Evolutionary conservation across 2,113 vertebrate genomes (phyloP).

Genomic region (Apus apus): DNA sequence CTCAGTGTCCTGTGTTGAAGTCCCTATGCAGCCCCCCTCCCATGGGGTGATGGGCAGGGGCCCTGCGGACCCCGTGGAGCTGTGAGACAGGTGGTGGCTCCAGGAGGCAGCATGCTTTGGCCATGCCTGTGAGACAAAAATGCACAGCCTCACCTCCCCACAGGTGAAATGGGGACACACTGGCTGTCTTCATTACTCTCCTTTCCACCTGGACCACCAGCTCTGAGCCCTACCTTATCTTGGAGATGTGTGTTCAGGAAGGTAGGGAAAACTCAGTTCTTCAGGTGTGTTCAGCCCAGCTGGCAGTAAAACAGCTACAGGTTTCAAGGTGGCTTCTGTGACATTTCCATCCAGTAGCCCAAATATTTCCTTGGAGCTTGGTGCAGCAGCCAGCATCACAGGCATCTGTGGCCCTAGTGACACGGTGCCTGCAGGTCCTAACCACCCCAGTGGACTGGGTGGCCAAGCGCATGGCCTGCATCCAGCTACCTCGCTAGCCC

Average conservation of each 20-base stretch:
- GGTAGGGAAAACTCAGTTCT: not conserved
- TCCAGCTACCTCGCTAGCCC: accelerated
- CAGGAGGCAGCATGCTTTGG: not conserved
- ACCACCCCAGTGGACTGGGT: not conserved
- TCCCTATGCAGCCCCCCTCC: not conserved
- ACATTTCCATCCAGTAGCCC: not conserved
- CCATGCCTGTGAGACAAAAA: not conserved
- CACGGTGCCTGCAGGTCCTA: not conserved
- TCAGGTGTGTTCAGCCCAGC: accelerated
- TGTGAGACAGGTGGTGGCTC: accelerated
- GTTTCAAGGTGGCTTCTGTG: not conserved
- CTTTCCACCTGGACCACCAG: not conserved
- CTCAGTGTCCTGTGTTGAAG: not conserved
- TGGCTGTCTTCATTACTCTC: not conserved
- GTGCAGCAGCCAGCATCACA: not conserved
- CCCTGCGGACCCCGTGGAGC: not conserved
- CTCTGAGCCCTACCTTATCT: not conserved
- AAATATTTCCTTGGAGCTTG: not conserved
- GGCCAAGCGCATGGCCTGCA: not conserved
- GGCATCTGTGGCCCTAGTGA: not conserved
- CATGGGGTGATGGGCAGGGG: not conserved
- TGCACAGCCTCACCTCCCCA: not conserved
- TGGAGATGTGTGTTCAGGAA: not conserved
- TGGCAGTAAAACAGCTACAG: not conserved
- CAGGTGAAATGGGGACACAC: accelerated